A percentile compares a stretch with the other conserved stretches of the same genome.
phyloP scores from a whole-genome alignment of 1,140 invertebrate species.

The Tetragonula clypearis region DNA sequence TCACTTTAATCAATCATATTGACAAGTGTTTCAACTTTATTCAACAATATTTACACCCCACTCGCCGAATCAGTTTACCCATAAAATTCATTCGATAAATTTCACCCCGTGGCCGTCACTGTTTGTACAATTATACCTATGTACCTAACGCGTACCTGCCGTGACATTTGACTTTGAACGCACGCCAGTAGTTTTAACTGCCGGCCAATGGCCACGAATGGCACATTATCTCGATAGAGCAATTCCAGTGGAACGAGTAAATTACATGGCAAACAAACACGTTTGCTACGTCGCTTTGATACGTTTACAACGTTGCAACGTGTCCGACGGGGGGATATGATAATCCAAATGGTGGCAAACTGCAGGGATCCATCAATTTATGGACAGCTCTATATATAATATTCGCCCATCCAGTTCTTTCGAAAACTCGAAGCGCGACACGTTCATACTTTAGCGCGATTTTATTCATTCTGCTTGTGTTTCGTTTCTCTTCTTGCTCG shows the following conservation, averaged over 20 bases:
- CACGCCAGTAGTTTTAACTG: slow-evolving; percentile 20
- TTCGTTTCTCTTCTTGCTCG: too few relatives aligned
- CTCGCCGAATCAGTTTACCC: background rate
- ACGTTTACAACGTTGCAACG: background rate
- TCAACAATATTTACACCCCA: background rate
- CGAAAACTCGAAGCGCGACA: too few relatives aligned
- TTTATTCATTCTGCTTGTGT: background rate
- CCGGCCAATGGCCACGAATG: slow-evolving; percentile 2
- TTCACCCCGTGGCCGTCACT: background rate
- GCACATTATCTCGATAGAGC: slow-evolving; percentile 17
- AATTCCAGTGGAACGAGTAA: slow-evolving; percentile 14
- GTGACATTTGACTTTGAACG: slow-evolving; percentile 17
- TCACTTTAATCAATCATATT: too few relatives aligned
- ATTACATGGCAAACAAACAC: slow-evolving; percentile 11
- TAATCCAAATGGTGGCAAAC: background rate
- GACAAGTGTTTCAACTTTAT: background rate
- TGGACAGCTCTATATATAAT: background rate
- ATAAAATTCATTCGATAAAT: background rate
- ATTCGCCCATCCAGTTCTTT: background rate
- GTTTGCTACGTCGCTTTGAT: background rate
- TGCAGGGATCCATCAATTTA: background rate
- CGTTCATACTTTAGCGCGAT: background rate
- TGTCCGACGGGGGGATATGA: background rate
- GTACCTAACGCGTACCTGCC: background rate
- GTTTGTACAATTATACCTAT: background rate